Base-by-base conservation (phyloP, 2,113 vertebrate genomes). In the Gasterosteus nipponicus region DNA sequence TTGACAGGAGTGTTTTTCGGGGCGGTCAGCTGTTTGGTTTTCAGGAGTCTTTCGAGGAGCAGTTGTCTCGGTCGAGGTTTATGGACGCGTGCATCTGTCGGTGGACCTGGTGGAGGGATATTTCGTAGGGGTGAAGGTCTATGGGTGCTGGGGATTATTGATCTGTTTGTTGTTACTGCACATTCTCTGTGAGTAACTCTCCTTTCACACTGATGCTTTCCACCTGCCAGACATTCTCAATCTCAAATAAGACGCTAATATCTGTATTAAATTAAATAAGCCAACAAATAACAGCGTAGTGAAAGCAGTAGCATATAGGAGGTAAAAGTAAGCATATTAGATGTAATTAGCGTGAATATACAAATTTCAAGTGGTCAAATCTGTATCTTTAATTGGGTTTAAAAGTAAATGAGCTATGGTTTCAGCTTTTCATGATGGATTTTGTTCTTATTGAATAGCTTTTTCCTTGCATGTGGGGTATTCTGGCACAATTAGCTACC, bases 11-110 rank as follows among this genome's bases (percentile, higher is more conserved):
- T 54, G 80, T 49, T 82, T 87, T 81, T 85, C 35, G 31, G 81
- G 65, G 71, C 60, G 78, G 86, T 84, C 89, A 90, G 87, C 85
- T 80, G 89, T 90, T 89, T 88, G 65, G 78, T 86, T 91, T 89
- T 54, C 47, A 81, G 67, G 58, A 78, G 86, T 79, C 75, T 91
- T 81, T 86, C 38, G 38, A 75, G 64, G 80, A 83, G 77, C 80
- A 76, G 78, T 80, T 84, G 83, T 78, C 85, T 69, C 15, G 22
- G 61, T 49, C 38, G 42, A 73, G 78, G 59, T 81, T 83, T 89
- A 88, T 79, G 58, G 77, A 65, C 7, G 26, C 26, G 46, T 58
- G 72, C 78, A 84, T 82, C 84, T 84, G 82, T 84, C 76, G 22
- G 70, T 39, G 12, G 63, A 73, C 49, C 35, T 51, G 49, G 7